These are phyloP conservation scores for Bombus fervidus DNA, from an alignment of 1,140 invertebrate species.

Conservation along the genomic window DNA sequence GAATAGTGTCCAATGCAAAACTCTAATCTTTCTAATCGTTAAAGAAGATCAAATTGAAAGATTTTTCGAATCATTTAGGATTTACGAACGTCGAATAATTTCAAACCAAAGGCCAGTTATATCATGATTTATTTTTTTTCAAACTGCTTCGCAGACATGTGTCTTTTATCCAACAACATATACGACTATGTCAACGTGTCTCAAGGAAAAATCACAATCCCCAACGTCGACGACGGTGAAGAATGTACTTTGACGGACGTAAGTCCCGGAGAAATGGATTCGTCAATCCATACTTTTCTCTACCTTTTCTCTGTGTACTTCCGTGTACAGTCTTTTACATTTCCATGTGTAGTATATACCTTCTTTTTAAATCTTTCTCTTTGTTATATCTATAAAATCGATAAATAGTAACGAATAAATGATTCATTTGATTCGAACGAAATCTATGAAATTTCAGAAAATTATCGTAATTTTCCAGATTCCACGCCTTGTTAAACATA, in stretches of 20 bases:
- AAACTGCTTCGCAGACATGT: conserved; percentile 81
- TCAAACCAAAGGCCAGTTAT: too few species aligned
- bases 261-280: conserved; percentile 78
- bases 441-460: neutral
- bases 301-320: neutral
- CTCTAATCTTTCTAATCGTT: too few species aligned
- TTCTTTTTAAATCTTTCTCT: neutral
- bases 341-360: neutral
- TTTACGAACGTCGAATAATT: neutral
- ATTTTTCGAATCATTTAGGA: neutral
- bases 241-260: conserved; percentile 89
- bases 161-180: conserved; percentile 85
- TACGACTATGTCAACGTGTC: conserved; percentile 89
- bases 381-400: neutral
- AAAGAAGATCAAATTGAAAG: too few species aligned
- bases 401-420: conserved; percentile 40
- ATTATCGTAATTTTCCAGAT: neutral
- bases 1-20: neutral
- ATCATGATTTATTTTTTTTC: conserved; percentile 62
- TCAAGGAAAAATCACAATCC: conserved; percentile 90
- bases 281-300: neutral
- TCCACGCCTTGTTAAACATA: too few species aligned
- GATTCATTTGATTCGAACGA: neutral
- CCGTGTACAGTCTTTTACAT: neutral
- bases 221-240: conserved; percentile 89